These are phyloP conservation scores for Polymixis flavicincta DNA, from an alignment of 2,888 invertebrate species.

Conservation along the genomic window DNA sequence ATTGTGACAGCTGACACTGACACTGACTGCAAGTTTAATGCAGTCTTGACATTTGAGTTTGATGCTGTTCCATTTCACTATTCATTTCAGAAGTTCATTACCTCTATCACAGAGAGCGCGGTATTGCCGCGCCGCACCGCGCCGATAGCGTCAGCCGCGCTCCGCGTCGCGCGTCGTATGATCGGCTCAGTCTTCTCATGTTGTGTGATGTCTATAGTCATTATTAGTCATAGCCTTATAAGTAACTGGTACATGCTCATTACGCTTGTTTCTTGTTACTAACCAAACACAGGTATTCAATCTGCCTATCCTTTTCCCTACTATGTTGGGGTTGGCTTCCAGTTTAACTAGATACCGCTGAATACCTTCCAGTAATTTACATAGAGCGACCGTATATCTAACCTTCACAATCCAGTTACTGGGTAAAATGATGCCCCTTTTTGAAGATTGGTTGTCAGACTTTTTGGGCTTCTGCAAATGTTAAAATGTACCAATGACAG, in stretches of 20 bases:
- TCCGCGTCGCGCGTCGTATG: too few species aligned
- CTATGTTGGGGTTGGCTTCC: neutral
- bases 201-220: too few species aligned
- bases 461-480: neutral
- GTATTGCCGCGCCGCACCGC: neutral
- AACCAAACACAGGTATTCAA: neutral
- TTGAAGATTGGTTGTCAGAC: neutral
- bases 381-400: neutral
- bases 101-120: neutral
- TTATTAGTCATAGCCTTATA: too few species aligned
- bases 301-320: neutral
- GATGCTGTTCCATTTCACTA: constrained; percentile 20
- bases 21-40: neutral
- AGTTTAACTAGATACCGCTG: too few species aligned
- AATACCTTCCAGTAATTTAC: too few species aligned
- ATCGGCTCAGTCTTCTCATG: too few species aligned
- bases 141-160: too few species aligned
- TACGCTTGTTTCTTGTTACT: neutral
- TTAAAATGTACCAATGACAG: neutral
- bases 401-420: too few species aligned
- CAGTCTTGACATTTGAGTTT: constrained; percentile 17
- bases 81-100: neutral
- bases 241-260: neutral
- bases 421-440: too few species aligned
- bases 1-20: constrained; percentile 42